Percentiles rank a stretch among this genome's conserved stretches.
Evolutionary conservation across 2,113 vertebrate species (phyloP).

Genomic region (Epinephelus lanceolatus): DNA sequence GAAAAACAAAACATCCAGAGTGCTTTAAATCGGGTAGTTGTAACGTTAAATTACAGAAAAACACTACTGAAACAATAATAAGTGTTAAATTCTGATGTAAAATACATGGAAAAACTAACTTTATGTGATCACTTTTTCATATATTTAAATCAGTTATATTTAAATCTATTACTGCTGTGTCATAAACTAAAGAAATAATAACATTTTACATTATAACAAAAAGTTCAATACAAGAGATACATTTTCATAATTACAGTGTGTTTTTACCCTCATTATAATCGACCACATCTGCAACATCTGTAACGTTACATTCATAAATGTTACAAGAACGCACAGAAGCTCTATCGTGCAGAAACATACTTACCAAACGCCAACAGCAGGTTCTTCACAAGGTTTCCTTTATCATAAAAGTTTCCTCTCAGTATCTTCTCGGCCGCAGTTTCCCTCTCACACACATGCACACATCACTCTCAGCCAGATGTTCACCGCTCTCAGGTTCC

Average conservation of each 20-base stretch:
- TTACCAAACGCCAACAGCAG: conserved; percentile 24
- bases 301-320: neutral
- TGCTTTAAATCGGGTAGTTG: neutral
- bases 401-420: neutral
- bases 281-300: neutral
- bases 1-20: neutral
- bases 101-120: neutral
- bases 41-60: neutral
- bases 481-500: conserved; percentile 49
- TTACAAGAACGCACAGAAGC: neutral
- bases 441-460: conserved; percentile 16
- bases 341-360: conserved; percentile 14
- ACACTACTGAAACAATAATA: neutral
- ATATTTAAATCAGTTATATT: neutral
- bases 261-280: neutral
- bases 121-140: neutral
- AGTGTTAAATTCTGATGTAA: neutral
- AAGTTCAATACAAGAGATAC: neutral
- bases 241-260: neutral
- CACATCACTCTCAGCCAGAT: conserved; percentile 65
- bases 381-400: conserved; percentile 2
- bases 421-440: neutral
- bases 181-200: neutral
- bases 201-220: neutral
- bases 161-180: neutral